Evolutionary conservation across 2,888 invertebrate genomes (phyloP), one percentile per base, ranked within the genome.

Genomic region (Leucania comma): DNA sequence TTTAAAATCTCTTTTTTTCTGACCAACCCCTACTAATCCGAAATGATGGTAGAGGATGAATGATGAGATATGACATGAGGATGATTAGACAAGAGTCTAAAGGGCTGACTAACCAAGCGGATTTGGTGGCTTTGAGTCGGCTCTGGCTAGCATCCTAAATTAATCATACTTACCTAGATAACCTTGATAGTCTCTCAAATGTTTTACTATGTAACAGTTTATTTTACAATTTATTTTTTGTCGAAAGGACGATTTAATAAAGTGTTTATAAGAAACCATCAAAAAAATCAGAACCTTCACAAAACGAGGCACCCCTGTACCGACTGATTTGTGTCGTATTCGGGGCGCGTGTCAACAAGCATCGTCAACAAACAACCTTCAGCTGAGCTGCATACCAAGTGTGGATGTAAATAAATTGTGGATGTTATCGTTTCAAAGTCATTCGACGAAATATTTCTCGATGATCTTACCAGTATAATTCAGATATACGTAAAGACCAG

Each of bases 321-420:
- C 50, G 5, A 14, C 22, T 17, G 10, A 10, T 60, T 46, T 50
- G 63, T 73, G 70, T 72, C 38, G 80, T 94, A 95, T 95, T 94
- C 94, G 89, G 92, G 92, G 86, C 94, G 92, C 94, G 92, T 90
- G 83, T 83, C 67, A 80, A 75, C 68, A 69, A 85, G 78, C 78
- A 88, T 86, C 82, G 88, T 91, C 87, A 91, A 92, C 90, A 93
- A 93, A 93, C 92, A 95, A 87, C 95, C 95, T 95, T 94, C 91
- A 78, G 48, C 70, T 73, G 79, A 76, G 77, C 75, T 74, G 91
- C 87, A 91, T 90, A 89, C 87, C 88, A 90, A 91, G 70, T 81
- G 72, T 66, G 74, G 69, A 74, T 83, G 84, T 73, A 88, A 88
- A 81, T 78, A 81, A 59, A 69, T 81, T 82, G 68, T 78, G 78